These are phyloP conservation scores for Ceratitis capitata DNA, from an alignment of 1,140 invertebrate species.

Conservation along the genomic window DNA sequence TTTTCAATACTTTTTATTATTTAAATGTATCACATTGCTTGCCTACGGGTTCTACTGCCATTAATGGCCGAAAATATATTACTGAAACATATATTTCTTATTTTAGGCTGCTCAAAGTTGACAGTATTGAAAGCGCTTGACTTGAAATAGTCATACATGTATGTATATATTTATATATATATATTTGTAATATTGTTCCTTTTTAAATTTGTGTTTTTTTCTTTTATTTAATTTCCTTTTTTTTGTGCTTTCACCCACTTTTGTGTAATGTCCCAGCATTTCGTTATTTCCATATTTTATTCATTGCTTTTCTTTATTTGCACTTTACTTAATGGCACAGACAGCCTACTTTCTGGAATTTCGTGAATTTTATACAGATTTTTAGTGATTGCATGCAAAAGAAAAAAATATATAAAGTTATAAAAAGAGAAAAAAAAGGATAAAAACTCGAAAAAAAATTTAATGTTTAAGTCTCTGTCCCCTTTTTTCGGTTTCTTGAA, in stretches of 20 bases:
- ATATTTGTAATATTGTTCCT: not conserved
- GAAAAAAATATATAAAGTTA: no score
- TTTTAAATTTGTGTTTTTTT: no score
- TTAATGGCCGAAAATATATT: not conserved
- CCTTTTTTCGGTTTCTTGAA: not conserved
- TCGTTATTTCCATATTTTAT: not conserved
- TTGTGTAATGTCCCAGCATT: not conserved
- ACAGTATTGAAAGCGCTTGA: no score
- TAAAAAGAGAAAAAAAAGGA: no score
- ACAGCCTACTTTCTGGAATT: slow-evolving; percentile 16
- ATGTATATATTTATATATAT: no score
- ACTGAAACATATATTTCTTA: not conserved
- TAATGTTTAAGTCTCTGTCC: not conserved
- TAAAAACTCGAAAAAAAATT: no score
- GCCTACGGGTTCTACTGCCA: not conserved
- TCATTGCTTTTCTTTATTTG: not conserved
- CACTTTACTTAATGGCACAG: slow-evolving; percentile 22
- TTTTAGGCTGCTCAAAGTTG: not conserved
- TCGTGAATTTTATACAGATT: not conserved
- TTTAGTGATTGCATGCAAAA: not conserved
- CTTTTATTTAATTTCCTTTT: no score
- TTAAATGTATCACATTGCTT: not conserved
- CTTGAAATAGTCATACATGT: no score
- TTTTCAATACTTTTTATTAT: not conserved
- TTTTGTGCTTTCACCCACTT: not conserved